Percentiles rank a stretch among this genome's conserved stretches.
These are phyloP conservation scores for Andricus quercusramuli DNA, from an alignment of 2,888 invertebrate genomes.

Conservation along the genomic window DNA sequence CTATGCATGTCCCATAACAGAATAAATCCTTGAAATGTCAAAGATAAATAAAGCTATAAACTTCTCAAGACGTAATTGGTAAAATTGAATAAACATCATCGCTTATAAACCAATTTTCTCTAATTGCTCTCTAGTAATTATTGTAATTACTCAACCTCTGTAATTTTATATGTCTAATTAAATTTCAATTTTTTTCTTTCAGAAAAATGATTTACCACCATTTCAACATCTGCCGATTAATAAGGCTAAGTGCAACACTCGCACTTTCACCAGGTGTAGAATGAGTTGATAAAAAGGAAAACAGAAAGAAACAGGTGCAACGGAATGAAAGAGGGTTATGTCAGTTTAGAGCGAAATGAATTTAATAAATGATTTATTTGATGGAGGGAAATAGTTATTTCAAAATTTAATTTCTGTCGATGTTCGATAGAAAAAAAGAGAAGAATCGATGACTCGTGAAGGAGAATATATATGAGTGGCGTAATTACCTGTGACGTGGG, in stretches of 20 bases:
- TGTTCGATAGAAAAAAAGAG: neutral
- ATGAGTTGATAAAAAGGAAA: neutral
- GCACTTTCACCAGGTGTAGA: conserved; percentile 2
- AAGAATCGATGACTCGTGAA: neutral
- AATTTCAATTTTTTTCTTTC: neutral
- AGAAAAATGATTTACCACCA: conserved; percentile 9
- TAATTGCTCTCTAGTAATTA: neutral
- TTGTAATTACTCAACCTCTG: neutral
- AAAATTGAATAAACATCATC: neutral
- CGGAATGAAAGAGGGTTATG: neutral
- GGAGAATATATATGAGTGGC: neutral
- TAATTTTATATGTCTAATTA: neutral
- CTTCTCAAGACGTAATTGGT: neutral
- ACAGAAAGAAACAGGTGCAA: conserved; percentile 2
- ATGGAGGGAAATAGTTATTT: neutral
- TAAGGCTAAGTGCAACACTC: neutral
- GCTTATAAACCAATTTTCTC: neutral
- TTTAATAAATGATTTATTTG: neutral
- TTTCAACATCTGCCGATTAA: neutral
- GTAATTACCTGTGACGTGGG: conserved; percentile 12
- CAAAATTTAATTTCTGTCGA: neutral
- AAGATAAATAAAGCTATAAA: neutral
- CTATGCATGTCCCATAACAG: too few species aligned
- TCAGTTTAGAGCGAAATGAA: neutral
- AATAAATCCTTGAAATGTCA: too few species aligned